Percentiles rank a stretch among this genome's conserved stretches.
Evolutionary conservation across 1,140 invertebrate genomes (phyloP).

Genomic region (Drosophila obscura): DNA sequence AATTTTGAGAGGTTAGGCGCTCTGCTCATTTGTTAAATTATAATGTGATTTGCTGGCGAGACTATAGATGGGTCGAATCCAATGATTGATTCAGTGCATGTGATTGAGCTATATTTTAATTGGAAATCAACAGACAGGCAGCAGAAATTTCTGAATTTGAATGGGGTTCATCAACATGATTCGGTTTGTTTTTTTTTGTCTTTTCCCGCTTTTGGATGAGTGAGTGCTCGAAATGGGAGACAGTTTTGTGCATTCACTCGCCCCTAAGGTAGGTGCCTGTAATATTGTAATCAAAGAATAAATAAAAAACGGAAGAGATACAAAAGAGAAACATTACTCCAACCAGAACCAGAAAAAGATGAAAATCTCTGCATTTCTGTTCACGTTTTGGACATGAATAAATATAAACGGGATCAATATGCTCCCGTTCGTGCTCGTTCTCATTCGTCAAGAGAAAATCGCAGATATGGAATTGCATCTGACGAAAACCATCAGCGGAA

Average conservation of each 20-base stretch:
- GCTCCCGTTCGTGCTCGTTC: neutral
- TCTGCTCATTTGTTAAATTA: too few species aligned
- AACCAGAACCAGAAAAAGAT: constrained; percentile 6
- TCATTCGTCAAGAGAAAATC: constrained; percentile 40
- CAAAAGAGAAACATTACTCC: constrained; percentile 1
- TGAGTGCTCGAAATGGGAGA: constrained; percentile 18
- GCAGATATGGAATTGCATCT: constrained; percentile 17
- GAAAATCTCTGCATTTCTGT: constrained; percentile 35
- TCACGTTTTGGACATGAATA: constrained; percentile 72
- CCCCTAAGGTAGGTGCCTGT: too few species aligned
- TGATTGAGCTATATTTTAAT: constrained; percentile 58
- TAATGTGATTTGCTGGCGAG: constrained; percentile 52
- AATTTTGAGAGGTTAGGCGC: too few species aligned
- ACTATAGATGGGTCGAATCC: constrained; percentile 37
- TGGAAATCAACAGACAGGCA: constrained; percentile 46
- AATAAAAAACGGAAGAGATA: constrained; percentile 44
- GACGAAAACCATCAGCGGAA: neutral
- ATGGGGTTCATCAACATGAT: constrained; percentile 28
- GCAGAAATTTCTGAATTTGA: constrained; percentile 34
- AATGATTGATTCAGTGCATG: constrained; percentile 49
- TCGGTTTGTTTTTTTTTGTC: constrained; percentile 22
- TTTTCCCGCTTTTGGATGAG: constrained; percentile 13
- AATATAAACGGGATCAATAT: constrained; percentile 47
- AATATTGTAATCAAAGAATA: constrained; percentile 61
- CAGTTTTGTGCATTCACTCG: constrained; percentile 27